phyloP scores from a whole-genome alignment of 2,888 invertebrate species.

The Drosophila rellima region DNA sequence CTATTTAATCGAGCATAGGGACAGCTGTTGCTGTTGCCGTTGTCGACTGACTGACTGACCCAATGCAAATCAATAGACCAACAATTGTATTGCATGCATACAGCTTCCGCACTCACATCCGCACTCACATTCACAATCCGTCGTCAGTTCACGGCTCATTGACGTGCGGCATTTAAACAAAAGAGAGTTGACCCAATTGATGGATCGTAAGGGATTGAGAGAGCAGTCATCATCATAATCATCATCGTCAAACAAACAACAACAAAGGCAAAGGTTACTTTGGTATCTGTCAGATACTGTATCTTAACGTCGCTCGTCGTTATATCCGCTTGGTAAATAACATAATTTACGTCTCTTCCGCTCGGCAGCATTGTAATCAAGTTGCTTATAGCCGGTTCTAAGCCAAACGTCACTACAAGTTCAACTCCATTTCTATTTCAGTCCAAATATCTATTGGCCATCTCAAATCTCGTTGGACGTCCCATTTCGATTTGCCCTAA shows the following conservation, averaged over 20 bases:
- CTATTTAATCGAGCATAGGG: conserved; percentile 25
- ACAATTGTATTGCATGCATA: conserved; percentile 37
- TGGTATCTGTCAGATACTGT: conserved; percentile 37
- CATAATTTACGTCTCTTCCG: conserved; percentile 77
- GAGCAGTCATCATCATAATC: conserved; percentile 10
- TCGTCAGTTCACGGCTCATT: conserved; percentile 65
- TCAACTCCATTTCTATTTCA: conserved; percentile 40
- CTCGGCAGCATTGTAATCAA: conserved; percentile 68
- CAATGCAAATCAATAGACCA: conserved; percentile 57
- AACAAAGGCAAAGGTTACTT: conserved; percentile 41
- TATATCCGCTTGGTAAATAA: conserved; percentile 64
- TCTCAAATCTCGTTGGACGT: conserved; percentile 14
- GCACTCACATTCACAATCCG: conserved; percentile 31
- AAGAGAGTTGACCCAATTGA: conserved; percentile 62
- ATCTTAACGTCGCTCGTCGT: conserved; percentile 27
- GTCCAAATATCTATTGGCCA: conserved; percentile 33
- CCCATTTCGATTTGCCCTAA: conserved; percentile 67
- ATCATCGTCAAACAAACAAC: conserved; percentile 26
- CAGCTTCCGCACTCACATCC: conserved; percentile 37
- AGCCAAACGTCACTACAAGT: conserved; percentile 29
- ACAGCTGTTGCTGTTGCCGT: conserved; percentile 59
- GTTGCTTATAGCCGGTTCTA: conserved; percentile 35
- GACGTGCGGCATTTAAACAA: conserved; percentile 49
- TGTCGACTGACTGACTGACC: conserved; percentile 52
- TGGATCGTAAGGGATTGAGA: conserved; percentile 44